phyloP scores from a whole-genome alignment of 2,888 invertebrate species.

The Morinoia aosen region DNA sequence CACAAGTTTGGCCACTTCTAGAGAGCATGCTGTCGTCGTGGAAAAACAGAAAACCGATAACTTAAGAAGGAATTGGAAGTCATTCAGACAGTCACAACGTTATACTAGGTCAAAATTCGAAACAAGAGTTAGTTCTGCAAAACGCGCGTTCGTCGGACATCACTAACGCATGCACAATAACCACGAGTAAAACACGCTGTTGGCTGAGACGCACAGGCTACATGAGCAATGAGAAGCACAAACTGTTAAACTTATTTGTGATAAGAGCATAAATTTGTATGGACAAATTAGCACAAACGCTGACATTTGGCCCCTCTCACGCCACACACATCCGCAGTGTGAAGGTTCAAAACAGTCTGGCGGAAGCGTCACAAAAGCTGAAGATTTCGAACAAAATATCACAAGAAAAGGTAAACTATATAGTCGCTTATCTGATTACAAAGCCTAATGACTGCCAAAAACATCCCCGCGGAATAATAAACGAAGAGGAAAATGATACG shows the following conservation, averaged over 20 bases:
- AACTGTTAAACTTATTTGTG: not conserved
- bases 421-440: not conserved
- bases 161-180: too few relatives aligned
- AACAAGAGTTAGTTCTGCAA: too few relatives aligned
- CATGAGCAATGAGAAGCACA: not conserved
- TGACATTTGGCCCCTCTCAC: not conserved
- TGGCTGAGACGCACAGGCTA: not conserved
- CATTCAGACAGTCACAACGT: too few relatives aligned
- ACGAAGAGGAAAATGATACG: not conserved
- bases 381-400: not conserved
- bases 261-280: not conserved
- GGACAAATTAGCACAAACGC: not conserved
- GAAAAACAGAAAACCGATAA: too few relatives aligned
- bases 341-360: not conserved
- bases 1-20: too few relatives aligned
- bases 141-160: too few relatives aligned
- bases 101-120: too few relatives aligned
- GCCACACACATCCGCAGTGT: not conserved
- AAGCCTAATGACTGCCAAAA: not conserved
- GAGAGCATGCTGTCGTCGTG: too few relatives aligned
- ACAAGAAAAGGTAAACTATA: not conserved
- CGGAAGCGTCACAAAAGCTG: not conserved
- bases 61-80: too few relatives aligned
- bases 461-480: not conserved
- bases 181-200: not conserved